Evolutionary conservation across 2,113 vertebrate species (phyloP).

Genomic region (Isurus oxyrinchus): DNA sequence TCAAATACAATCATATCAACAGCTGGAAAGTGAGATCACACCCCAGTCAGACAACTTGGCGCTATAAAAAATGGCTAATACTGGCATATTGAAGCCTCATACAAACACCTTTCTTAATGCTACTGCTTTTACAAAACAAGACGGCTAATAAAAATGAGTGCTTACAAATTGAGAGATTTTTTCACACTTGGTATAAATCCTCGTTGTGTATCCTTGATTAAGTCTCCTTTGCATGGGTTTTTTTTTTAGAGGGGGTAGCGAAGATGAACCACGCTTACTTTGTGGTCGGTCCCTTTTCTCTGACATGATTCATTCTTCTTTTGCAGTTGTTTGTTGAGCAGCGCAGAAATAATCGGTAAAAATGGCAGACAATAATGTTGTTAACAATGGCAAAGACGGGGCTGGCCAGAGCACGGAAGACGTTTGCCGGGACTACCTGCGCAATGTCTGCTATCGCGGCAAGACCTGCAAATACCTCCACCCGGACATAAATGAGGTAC

Average conservation of each 20-base stretch:
- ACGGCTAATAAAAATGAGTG: neutral
- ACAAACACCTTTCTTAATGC: neutral
- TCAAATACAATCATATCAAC: neutral
- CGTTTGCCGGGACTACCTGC: slow-evolving; percentile 88
- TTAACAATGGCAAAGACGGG: slow-evolving; percentile 48
- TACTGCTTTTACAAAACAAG: neutral
- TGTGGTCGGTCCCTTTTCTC: slow-evolving; percentile 16
- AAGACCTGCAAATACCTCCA: slow-evolving; percentile 92
- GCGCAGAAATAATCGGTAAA: slow-evolving; percentile 56
- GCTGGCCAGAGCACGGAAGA: slow-evolving; percentile 60
- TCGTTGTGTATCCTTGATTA: neutral
- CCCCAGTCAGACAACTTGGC: neutral
- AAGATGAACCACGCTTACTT: slow-evolving; percentile 22
- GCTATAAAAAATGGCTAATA: neutral
- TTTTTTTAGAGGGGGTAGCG: neutral
- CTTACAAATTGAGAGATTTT: slow-evolving; percentile 8
- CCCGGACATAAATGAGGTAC: slow-evolving; percentile 85
- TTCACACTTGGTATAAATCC: neutral
- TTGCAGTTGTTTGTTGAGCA: slow-evolving; percentile 37
- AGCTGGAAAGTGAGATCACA: neutral
- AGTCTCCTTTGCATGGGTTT: neutral
- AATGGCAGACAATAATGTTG: slow-evolving; percentile 64
- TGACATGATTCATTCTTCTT: slow-evolving; percentile 33
- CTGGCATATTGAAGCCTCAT: neutral
- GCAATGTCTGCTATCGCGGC: slow-evolving; percentile 91